Evolutionary conservation across 2,113 vertebrate genomes (phyloP).

Genomic region (Guaruba guarouba): DNA sequence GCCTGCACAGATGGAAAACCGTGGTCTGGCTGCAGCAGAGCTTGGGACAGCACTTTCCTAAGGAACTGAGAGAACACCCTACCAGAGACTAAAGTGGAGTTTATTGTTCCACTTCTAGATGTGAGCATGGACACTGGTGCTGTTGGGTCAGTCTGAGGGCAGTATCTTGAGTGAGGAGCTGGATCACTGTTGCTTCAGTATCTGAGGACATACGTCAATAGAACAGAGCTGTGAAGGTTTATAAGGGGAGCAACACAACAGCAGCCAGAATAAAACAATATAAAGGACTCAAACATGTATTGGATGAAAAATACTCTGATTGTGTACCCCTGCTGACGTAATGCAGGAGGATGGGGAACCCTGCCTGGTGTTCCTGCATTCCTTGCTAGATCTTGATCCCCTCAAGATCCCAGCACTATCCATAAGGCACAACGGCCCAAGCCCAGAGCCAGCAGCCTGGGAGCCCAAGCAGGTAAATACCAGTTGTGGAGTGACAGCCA

Average conservation of each 20-base stretch:
- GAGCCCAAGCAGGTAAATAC: not conserved
- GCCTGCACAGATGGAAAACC: not conserved
- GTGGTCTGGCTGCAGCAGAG: not conserved
- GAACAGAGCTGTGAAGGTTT: not conserved
- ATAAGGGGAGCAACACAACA: not conserved
- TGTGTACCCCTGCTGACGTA: not conserved
- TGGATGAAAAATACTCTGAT: not conserved
- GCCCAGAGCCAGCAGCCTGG: not conserved
- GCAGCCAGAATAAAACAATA: not conserved
- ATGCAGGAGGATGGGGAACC: not conserved
- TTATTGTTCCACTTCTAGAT: not conserved
- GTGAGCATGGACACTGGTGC: not conserved
- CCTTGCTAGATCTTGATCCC: not conserved
- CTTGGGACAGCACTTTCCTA: not conserved
- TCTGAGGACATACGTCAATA: not conserved
- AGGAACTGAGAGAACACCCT: not conserved
- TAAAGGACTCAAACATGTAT: not conserved
- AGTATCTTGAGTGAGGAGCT: not conserved
- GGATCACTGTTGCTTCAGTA: not conserved
- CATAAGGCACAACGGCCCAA: conserved; percentile 11
- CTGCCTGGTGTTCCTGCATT: not conserved
- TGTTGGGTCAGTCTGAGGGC: not conserved
- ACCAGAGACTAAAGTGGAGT: not conserved
- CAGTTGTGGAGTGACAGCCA: not conserved
- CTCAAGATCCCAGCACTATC: not conserved